Percentiles rank a stretch among this genome's conserved stretches.
phyloP scores from a whole-genome alignment of 2,113 vertebrate species.

The Leiothrix lutea region DNA sequence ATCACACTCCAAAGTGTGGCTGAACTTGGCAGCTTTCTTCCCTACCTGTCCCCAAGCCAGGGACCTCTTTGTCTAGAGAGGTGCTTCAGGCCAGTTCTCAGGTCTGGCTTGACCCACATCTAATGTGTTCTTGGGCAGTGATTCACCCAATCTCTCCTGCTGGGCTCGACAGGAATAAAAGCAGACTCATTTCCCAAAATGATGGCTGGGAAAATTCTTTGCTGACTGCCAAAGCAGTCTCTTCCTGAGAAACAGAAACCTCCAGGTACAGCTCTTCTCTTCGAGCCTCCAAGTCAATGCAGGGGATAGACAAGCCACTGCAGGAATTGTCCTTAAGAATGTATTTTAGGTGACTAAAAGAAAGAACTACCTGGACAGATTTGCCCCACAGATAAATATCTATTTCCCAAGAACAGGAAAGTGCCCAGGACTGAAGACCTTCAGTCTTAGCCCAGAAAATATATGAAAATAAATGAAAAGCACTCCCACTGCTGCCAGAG shows the following conservation, averaged over 20 bases:
- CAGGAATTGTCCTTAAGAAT: neutral
- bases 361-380: neutral
- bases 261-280: neutral
- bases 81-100: neutral
- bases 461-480: neutral
- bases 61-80: neutral
- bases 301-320: neutral
- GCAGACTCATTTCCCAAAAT: neutral
- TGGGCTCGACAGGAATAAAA: neutral
- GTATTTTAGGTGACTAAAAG: neutral
- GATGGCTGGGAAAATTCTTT: neutral
- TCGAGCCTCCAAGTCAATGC: neutral
- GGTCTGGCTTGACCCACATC: neutral
- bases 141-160: neutral
- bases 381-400: neutral
- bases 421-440: neutral
- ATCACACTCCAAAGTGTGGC: neutral
- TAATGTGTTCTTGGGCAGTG: rapidly evolving
- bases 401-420: neutral
- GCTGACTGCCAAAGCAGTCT: neutral
- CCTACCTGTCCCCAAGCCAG: neutral
- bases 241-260: neutral
- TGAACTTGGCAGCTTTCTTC: neutral
- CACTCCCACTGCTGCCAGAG: neutral
- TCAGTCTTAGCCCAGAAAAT: neutral